Evolutionary conservation across 2,797 vertebrate genomes (phyloP).

Genomic region (Danio tinwini): DNA sequence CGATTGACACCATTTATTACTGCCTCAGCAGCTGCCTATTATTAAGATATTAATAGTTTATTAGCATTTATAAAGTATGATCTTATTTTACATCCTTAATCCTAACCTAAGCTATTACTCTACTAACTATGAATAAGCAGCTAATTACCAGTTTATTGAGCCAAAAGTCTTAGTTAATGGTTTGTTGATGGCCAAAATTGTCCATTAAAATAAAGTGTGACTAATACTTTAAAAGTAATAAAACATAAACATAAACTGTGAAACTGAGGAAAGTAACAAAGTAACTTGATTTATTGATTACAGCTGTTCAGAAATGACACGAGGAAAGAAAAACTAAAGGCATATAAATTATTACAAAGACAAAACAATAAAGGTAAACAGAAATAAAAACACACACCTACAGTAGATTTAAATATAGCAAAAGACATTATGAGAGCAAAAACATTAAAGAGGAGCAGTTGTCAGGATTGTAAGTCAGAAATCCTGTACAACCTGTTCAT

Average conservation of each 20-base stretch:
- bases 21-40: no score
- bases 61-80: no score
- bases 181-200: no score
- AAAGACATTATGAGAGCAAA: not conserved
- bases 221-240: not conserved
- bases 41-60: no score
- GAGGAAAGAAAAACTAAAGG: constrained; percentile 12
- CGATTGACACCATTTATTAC: not conserved
- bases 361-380: not conserved
- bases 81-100: no score
- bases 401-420: constrained; percentile 7
- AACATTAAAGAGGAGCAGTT: not conserved
- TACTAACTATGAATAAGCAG: no score
- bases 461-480: not conserved
- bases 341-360: not conserved
- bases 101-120: no score
- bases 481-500: constrained; percentile 7
- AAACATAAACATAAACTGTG: not conserved
- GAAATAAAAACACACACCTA: not conserved
- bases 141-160: no score
- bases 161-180: no score
- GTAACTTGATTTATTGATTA: constrained; percentile 17
- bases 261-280: constrained; percentile 5
- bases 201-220: no score
- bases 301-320: not conserved